phyloP scores from a whole-genome alignment of 2,113 vertebrate genomes.

The Pyxicephalus adspersus region DNA sequence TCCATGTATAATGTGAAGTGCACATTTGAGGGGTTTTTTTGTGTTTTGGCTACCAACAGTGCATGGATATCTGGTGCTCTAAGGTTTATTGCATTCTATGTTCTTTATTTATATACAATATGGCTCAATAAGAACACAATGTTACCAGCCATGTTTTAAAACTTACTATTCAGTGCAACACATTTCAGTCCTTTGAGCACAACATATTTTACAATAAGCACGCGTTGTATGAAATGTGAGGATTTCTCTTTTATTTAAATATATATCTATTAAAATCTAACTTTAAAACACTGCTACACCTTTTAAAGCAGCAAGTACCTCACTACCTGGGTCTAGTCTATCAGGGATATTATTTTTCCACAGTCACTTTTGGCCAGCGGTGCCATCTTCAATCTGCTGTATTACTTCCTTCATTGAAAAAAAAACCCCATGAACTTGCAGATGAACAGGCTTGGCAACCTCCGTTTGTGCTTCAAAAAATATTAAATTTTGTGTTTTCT shows the following conservation, averaged over 20 bases:
- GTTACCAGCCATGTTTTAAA: conserved; percentile 55
- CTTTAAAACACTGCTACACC: conserved; percentile 17
- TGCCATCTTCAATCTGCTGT: conserved; percentile 67
- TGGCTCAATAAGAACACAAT: conserved; percentile 73
- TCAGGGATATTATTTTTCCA: conserved; percentile 9
- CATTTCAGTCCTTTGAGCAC: conserved; percentile 59
- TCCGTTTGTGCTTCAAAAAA: conserved; percentile 88
- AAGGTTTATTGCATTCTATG: conserved; percentile 69
- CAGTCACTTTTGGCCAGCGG: conserved; percentile 66
- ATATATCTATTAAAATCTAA: conserved; percentile 48
- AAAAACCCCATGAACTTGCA: conserved; percentile 83
- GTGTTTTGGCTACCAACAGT: conserved; percentile 60
- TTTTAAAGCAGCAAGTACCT: conserved; percentile 41
- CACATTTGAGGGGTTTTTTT: conserved; percentile 63
- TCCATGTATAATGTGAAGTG: conserved; percentile 62
- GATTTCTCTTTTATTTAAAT: conserved; percentile 56
- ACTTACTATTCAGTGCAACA: conserved; percentile 42
- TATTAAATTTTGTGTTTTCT: conserved; percentile 64
- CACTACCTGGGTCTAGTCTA: conserved; percentile 23
- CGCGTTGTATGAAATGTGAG: conserved; percentile 55
- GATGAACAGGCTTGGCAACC: conserved; percentile 74
- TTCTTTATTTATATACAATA: conserved; percentile 63
- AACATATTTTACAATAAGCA: conserved; percentile 61
- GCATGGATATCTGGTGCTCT: conserved; percentile 64
- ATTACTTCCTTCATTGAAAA: conserved; percentile 71